Base-by-base conservation (phyloP, 2,797 vertebrate genomes). In the Galagoides demidoff region DNA sequence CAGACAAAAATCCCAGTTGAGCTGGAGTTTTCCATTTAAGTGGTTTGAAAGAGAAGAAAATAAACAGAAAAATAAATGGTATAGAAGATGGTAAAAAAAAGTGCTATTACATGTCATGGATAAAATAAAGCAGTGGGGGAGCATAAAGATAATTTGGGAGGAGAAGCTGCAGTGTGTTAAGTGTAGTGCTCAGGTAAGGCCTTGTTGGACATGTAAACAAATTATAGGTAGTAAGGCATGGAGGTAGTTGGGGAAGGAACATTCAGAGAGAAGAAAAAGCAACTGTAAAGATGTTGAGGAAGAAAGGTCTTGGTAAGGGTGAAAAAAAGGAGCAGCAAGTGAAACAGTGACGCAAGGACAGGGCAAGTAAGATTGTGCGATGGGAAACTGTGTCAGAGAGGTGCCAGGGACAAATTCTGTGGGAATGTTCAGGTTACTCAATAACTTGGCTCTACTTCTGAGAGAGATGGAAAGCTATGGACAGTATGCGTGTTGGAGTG, bases 291-390 rank as follows among this genome's bases (percentile, higher is more conserved):
- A 23, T 20, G 25, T 14, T 57, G 86, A 82, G 37, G 14, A 63
- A 37, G 25, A 12, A 68, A 22, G 0, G 3, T 23, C 16, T n/a
- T 64, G 3, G 59, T 31, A 64, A 66, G 16, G 19, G 13, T 52
- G 4, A 49, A 49, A 49, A 49, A 52, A 8, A 76, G 81, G 25
- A 61, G 34, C 22, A 57, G 29, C 11, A 13, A 3, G 12, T 0
- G 34, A 27, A 63, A 19, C 14, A 3, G 4, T 3, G 12, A 59
- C 8, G 4, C 0, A 5, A 22, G 11, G n/a, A 25, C 0, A 7
- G 6, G 31, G 6, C 0, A 7, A 43, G 43, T 3, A 1, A 49
- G 0, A 4, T 2, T 7, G 8, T 7, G 3, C 7, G 3, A 29
- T 0, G 22, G 20, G 22, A 73, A 19, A 39, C 6, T n/a, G 0